Evolutionary conservation across 2,888 invertebrate genomes (phyloP), one percentile per base, ranked within the genome.

Genomic region (Brenthis ino): DNA sequence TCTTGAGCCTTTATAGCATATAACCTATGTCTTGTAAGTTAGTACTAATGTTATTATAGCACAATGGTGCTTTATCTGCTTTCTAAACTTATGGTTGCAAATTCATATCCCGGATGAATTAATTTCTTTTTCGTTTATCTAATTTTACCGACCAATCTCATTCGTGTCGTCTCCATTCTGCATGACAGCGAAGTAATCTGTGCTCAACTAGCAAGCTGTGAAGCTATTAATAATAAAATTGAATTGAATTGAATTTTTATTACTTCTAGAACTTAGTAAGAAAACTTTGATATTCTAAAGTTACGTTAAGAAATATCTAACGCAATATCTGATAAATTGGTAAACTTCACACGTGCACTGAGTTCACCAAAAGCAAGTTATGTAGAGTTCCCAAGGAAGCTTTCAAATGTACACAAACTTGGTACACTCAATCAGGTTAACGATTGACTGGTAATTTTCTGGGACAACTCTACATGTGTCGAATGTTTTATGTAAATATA

Each of bases 361-460:
- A 63, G 16, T 63, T 16, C 53, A 37, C 53, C 14, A 53, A 60
- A 63, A 63, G n/a, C 51, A 20, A 53, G 53, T 63, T 51, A 53
- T 2, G 53, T 53, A 3, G 13, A 53, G 63, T 53, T 63, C 6
- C 16, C 37, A 33, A 20, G 63, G 53, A 63, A 63, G 37, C 63
- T 61, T 50, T 13, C 28, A 11, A 51, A 33, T 51, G 63, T 33
- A 61, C n/a, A 61, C 60, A 61, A 57, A 61, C 50, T 63, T 53
- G 16, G 53, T 14, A 20, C 48, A 28, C 63, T 63, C 37, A 63
- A 63, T 63, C 63, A 63, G 37, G 37, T 5, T 43, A 53, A 63
- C 63, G 53, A 63, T 63, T 63, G 63, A 63, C 20, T 53, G 3
- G 43, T 53, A 53, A 63, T 53, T 63, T 53, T 63, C 63, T 63